phyloP scores from a whole-genome alignment of 2,797 vertebrate species.

The Perodicticus potto region DNA sequence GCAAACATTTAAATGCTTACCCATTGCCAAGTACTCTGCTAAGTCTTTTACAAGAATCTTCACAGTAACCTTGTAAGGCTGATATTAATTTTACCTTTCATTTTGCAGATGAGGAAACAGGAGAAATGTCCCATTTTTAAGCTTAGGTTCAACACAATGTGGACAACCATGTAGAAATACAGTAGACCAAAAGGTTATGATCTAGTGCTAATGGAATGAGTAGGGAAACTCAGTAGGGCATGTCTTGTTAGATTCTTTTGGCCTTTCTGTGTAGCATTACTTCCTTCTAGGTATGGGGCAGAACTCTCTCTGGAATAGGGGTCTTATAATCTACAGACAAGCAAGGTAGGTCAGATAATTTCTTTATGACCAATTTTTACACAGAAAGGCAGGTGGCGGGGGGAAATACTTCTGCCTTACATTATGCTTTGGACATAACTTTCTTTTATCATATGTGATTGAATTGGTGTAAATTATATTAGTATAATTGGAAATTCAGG shows the following conservation, averaged over 20 bases:
- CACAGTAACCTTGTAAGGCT: background rate
- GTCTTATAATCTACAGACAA: background rate
- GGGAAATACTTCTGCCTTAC: background rate
- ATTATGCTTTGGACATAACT: background rate
- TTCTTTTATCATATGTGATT: background rate
- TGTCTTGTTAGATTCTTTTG: background rate
- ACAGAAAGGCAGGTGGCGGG: background rate
- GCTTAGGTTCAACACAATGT: background rate
- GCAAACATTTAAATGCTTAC: background rate
- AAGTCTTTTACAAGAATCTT: background rate
- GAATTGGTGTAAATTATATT: background rate
- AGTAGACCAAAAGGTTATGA: background rate
- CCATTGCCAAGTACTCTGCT: background rate
- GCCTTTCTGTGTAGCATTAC: background rate
- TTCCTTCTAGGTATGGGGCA: background rate
- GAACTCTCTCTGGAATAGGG: background rate
- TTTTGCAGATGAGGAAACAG: background rate
- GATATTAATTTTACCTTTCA: background rate
- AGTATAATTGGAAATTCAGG: background rate
- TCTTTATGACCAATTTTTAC: background rate
- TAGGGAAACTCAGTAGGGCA: background rate
- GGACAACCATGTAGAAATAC: background rate
- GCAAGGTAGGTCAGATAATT: background rate
- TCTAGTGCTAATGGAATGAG: background rate
- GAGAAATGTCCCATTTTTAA: background rate